Conservation (phyloP, 1,140 invertebrate genomes). For the Bombyx mandarina region DNA sequence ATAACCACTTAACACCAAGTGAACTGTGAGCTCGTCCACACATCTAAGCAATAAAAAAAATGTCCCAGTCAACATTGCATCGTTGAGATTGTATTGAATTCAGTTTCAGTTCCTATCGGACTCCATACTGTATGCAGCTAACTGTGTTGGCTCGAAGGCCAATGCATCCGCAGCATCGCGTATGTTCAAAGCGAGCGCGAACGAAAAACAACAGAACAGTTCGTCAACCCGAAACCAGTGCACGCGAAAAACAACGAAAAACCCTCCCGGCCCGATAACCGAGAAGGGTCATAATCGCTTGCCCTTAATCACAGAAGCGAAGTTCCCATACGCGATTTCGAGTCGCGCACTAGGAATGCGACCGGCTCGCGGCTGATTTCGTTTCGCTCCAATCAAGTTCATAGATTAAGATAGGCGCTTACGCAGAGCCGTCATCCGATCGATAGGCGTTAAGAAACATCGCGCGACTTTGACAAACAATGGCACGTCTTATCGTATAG, state of each 20-base stretch:
- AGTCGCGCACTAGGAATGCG: constrained; percentile 51
- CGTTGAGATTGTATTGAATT: too few species aligned
- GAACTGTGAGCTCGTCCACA: too few species aligned
- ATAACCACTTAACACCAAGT: too few species aligned
- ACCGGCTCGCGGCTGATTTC: constrained; percentile 37
- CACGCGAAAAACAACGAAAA: constrained; percentile 24
- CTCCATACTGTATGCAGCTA: too few species aligned
- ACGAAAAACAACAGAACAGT: constrained; percentile 29
- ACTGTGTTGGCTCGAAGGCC: constrained; percentile 26
- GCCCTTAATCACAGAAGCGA: constrained; percentile 12
- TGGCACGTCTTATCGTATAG: background rate
- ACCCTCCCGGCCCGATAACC: background rate
- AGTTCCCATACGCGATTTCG: constrained; percentile 35
- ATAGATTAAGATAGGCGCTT: constrained; percentile 65
- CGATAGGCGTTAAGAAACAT: background rate
- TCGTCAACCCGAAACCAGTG: constrained; percentile 36
- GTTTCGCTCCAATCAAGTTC: constrained; percentile 56
- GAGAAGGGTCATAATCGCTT: constrained; percentile 29
- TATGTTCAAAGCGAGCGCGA: constrained; percentile 7
- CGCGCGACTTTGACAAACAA: constrained; percentile 4
- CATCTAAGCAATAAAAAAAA: too few species aligned
- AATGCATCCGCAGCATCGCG: constrained; percentile 19
- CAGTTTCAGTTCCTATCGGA: too few species aligned
- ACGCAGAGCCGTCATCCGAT: constrained; percentile 20
- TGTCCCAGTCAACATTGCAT: too few species aligned